phyloP scores from a whole-genome alignment of 2,797 vertebrate genomes.

The Vultur gryphus region DNA sequence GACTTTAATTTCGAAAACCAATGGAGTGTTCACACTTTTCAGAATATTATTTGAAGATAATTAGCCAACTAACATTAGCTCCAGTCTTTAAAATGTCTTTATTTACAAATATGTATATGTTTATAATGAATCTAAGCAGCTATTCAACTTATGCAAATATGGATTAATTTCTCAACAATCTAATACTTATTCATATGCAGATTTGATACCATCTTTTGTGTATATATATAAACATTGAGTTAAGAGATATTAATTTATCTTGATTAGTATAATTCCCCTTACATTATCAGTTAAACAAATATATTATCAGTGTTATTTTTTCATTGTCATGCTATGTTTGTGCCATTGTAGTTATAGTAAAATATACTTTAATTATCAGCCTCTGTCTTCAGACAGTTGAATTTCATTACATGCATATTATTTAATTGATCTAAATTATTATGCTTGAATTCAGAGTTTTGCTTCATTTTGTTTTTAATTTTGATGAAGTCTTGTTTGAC shows the following conservation, averaged over 20 bases:
- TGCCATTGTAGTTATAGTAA: background rate
- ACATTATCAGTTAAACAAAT: background rate
- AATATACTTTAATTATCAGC: background rate
- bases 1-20: background rate
- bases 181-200: background rate
- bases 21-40: background rate
- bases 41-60: background rate
- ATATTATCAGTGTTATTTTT: background rate
- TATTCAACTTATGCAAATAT: slow-evolving; percentile 13
- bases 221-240: background rate
- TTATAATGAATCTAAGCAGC: slow-evolving; percentile 1
- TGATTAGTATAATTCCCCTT: background rate
- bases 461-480: background rate
- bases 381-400: background rate
- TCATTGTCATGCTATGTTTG: background rate
- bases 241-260: background rate
- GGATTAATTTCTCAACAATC: background rate
- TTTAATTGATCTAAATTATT: background rate
- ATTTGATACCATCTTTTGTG: background rate
- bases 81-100: background rate
- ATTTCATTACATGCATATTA: background rate
- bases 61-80: background rate
- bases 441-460: background rate
- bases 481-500: background rate
- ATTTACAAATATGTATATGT: background rate